Evolutionary conservation across 2,888 invertebrate species (phyloP).

Genomic region (Melieria crassipennis): DNA sequence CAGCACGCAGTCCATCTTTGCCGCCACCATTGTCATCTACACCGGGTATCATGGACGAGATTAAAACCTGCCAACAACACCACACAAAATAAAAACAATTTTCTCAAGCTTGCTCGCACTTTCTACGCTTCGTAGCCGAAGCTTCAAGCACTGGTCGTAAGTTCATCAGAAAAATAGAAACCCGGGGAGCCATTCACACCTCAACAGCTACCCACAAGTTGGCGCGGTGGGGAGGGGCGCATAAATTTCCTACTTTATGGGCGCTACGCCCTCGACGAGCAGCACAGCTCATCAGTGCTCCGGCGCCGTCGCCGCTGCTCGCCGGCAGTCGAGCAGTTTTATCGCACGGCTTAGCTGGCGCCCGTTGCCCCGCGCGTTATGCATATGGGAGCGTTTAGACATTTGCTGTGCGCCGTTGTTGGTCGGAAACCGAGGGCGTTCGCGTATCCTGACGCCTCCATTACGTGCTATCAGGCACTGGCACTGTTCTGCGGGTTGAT

Average conservation of each 20-base stretch:
- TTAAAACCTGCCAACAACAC: too few species aligned
- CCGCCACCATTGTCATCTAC: slow-evolving; percentile 5
- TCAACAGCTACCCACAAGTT: too few species aligned
- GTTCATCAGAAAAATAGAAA: too few species aligned
- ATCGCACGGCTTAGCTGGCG: slow-evolving; percentile 12
- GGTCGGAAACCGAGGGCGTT: too few species aligned
- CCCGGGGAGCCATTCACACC: too few species aligned
- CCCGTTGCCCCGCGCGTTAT: slow-evolving; percentile 1
- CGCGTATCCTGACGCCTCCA: too few species aligned
- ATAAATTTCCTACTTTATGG: slow-evolving; percentile 25
- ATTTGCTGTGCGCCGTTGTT: too few species aligned
- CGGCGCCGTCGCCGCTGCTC: too few species aligned
- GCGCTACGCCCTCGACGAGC: not conserved
- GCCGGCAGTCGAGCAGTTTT: not conserved
- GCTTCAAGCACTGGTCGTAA: too few species aligned
- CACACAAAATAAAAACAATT: not conserved
- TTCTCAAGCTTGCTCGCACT: not conserved
- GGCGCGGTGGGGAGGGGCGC: too few species aligned
- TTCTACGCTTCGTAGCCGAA: too few species aligned
- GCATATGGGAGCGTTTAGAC: slow-evolving; percentile 1
- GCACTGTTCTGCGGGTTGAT: not conserved
- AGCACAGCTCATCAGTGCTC: too few species aligned
- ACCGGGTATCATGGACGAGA: not conserved
- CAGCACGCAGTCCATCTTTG: slow-evolving; percentile 33
- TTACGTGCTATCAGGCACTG: slow-evolving; percentile 13